Evolutionary conservation across 2,113 vertebrate genomes (phyloP).

Genomic region (Callionymus lyra): DNA sequence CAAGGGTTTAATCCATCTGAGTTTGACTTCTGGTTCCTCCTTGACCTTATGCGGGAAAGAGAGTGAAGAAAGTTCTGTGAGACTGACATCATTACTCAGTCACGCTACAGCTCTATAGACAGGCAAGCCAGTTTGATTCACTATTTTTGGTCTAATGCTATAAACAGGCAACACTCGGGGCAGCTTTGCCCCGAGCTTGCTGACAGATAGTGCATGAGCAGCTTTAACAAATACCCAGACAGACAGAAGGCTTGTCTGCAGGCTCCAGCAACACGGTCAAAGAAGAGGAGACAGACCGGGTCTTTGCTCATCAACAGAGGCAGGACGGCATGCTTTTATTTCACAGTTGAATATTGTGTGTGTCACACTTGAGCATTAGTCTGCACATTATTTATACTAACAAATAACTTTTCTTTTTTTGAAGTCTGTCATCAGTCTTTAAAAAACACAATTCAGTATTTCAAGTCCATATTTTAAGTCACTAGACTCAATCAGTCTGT

Average conservation of each 20-base stretch:
- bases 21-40: no score
- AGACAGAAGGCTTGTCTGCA: conserved; percentile 49
- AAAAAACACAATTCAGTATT: no score
- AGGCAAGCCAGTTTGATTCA: conserved; percentile 54
- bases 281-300: conserved; percentile 18
- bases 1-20: no score
- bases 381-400: no score
- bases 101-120: conserved; percentile 45
- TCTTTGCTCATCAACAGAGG: conserved; percentile 24
- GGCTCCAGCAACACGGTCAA: conserved; percentile 26
- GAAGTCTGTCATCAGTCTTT: no score
- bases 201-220: conserved; percentile 48
- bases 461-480: no score
- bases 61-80: conserved; percentile 12
- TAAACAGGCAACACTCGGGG: conserved; percentile 37
- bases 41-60: conserved; percentile 7
- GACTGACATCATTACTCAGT: conserved; percentile 39
- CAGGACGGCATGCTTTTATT: no score
- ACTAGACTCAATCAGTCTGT: no score
- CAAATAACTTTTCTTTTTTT: no score
- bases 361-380: conserved; percentile 6
- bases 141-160: conserved; percentile 45
- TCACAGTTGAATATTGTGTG: no score
- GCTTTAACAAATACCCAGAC: conserved; percentile 50
- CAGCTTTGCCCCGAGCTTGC: conserved; percentile 39